Conservation (phyloP, 2,888 invertebrate species). For the Stratiomys singularior region DNA sequence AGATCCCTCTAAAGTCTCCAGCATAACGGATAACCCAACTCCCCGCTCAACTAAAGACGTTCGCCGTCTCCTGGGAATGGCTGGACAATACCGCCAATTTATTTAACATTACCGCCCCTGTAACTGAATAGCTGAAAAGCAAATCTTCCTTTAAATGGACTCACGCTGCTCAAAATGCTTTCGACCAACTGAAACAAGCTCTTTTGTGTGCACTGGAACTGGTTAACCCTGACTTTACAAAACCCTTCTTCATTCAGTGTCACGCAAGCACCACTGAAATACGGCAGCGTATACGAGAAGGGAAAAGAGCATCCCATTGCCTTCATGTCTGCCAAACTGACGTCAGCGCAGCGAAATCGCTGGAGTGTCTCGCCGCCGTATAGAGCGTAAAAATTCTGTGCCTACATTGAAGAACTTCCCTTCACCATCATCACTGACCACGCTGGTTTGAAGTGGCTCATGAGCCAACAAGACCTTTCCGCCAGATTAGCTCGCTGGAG, state of each 20-base stretch:
- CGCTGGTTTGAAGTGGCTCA: conserved; percentile 36
- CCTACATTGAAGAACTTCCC: neutral
- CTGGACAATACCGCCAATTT: neutral
- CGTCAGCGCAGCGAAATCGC: neutral
- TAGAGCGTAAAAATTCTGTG: neutral
- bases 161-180: too few species aligned
- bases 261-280: neutral
- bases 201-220: neutral
- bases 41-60: neutral
- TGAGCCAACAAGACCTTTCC: conserved; percentile 27
- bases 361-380: neutral
- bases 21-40: neutral
- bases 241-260: neutral
- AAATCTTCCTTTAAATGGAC: neutral
- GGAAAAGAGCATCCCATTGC: neutral
- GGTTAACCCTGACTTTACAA: neutral
- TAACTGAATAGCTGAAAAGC: neutral
- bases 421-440: conserved; percentile 37
- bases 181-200: neutral
- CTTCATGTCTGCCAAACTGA: neutral
- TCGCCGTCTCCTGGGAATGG: neutral
- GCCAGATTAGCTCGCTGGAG: neutral
- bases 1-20: conserved; percentile 6
- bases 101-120: neutral
- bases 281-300: neutral